These are phyloP conservation scores for Tricholauxania praeusta DNA, from an alignment of 2,888 invertebrate species.

Conservation along the genomic window DNA sequence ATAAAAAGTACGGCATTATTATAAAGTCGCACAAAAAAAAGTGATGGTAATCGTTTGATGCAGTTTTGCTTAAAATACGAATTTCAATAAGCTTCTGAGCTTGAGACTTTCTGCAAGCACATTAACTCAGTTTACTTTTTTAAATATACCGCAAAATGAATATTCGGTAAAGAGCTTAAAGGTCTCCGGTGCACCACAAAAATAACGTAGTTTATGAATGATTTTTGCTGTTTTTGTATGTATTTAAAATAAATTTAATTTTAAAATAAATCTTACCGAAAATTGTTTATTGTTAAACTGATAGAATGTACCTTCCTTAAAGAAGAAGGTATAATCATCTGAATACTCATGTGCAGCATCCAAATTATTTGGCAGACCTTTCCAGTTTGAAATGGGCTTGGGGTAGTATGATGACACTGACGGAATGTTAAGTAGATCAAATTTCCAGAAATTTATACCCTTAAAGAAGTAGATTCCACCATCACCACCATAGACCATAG, in stretches of 20 bases:
- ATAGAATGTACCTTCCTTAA: conserved; percentile 91
- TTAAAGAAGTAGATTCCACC: conserved; percentile 98
- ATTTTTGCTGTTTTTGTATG: not conserved
- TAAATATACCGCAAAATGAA: too few species aligned
- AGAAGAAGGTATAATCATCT: conserved; percentile 97
- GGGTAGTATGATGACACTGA: conserved; percentile 91
- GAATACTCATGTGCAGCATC: conserved; percentile 94
- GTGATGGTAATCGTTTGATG: conserved; percentile 3
- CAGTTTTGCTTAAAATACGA: not conserved
- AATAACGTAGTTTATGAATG: not conserved
- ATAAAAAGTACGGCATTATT: conserved; percentile 46
- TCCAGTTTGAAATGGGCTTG: conserved; percentile 91
- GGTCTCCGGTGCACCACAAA: too few species aligned
- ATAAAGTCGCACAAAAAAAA: conserved; percentile 28
- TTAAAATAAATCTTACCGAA: conserved; percentile 75
- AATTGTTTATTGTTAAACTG: conserved; percentile 95
- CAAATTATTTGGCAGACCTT: conserved; percentile 87
- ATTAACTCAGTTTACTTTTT: too few species aligned
- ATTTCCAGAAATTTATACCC: conserved; percentile 94
- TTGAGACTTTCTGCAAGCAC: too few species aligned
- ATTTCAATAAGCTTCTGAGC: too few species aligned
- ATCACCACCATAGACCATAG: conserved; percentile 96
- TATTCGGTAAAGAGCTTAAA: not conserved
- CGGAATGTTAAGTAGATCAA: conserved; percentile 87
- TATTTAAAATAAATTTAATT: not conserved